Evolutionary conservation across 2,113 vertebrate genomes (phyloP).

Genomic region (Talpa occidentalis): DNA sequence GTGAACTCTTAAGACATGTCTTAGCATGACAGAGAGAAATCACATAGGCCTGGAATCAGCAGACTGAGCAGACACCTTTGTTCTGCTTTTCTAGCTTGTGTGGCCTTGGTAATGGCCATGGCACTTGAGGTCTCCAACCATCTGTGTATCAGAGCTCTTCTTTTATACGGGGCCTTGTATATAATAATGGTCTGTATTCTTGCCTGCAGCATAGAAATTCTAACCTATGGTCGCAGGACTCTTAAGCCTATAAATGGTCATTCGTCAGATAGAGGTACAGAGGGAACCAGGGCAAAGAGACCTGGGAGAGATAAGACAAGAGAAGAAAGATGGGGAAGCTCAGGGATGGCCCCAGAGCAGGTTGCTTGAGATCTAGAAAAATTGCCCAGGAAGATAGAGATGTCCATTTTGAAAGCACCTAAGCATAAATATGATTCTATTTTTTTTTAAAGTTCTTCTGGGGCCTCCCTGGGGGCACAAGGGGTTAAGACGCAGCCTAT

Average conservation of each 20-base stretch:
- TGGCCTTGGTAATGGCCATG: background rate
- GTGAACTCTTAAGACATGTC: background rate
- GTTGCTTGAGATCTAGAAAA: background rate
- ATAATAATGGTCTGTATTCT: background rate
- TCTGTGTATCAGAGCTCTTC: background rate
- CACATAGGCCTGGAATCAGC: background rate
- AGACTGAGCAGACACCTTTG: too few species aligned
- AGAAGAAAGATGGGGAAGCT: background rate
- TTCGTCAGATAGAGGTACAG: background rate
- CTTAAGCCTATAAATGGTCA: background rate
- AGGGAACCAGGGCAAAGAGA: background rate
- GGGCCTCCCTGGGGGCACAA: too few species aligned
- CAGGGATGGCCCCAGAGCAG: background rate
- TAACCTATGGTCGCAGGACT: background rate
- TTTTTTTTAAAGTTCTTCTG: too few species aligned
- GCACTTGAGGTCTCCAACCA: background rate
- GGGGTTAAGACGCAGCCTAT: too few species aligned
- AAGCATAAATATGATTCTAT: background rate
- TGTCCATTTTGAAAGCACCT: background rate
- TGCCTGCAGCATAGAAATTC: background rate
- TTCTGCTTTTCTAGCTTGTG: background rate
- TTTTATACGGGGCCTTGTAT: background rate
- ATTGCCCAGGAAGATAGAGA: background rate
- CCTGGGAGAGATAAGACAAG: background rate
- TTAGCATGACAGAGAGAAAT: background rate